Percentiles rank a stretch among this genome's conserved stretches.
Evolutionary conservation across 2,113 vertebrate genomes (phyloP).

Genomic region (Mirounga angustirostris): DNA sequence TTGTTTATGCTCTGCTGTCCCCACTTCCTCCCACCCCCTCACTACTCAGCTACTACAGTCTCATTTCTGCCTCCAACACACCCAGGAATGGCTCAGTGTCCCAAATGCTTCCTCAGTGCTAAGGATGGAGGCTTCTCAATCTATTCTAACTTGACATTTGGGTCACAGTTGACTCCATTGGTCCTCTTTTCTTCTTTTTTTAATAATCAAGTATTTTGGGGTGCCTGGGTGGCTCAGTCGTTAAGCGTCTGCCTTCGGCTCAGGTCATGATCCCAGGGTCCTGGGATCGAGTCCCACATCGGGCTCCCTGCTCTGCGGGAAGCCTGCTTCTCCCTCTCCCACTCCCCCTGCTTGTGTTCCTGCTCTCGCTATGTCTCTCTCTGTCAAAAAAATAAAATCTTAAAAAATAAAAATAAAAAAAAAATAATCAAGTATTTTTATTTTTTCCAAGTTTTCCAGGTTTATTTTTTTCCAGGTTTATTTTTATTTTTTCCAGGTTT

Average conservation of each 20-base stretch:
- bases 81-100: not conserved
- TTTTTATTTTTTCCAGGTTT: not conserved
- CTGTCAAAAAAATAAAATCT: too few relatives aligned
- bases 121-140: not conserved
- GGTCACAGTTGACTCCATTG: not conserved
- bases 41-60: not conserved
- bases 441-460: not conserved
- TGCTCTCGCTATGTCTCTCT: too few relatives aligned
- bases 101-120: not conserved
- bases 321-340: too few relatives aligned
- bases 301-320: too few relatives aligned
- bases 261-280: too few relatives aligned
- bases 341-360: too few relatives aligned
- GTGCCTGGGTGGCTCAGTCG: too few relatives aligned
- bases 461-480: not conserved
- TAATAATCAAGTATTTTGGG: not conserved
- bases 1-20: not conserved
- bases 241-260: too few relatives aligned
- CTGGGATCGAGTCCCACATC: too few relatives aligned
- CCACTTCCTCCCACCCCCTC: not conserved
- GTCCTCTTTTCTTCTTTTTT: not conserved
- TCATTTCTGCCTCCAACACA: not conserved
- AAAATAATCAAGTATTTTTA: not conserved
- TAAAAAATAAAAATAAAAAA: too few relatives aligned
- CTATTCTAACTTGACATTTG: not conserved